phyloP scores from a whole-genome alignment of 2,797 vertebrate genomes.

The Sebastolobus alascanus region DNA sequence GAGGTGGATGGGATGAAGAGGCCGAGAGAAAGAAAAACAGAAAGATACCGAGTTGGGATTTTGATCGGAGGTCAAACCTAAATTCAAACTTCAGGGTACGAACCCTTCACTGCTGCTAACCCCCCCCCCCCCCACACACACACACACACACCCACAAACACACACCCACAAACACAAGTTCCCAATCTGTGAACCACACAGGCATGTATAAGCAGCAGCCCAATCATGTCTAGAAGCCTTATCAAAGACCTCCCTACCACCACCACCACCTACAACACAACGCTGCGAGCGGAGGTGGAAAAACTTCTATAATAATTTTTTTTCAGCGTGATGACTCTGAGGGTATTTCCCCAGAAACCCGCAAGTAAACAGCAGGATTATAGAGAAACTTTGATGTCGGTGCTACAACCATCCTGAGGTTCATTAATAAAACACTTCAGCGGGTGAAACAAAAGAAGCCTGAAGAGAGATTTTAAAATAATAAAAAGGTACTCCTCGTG shows the following conservation, averaged over 20 bases:
- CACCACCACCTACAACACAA: not conserved
- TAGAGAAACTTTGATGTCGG: not conserved
- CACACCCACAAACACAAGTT: slow-evolving; percentile 15
- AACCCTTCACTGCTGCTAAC: slow-evolving; percentile 11
- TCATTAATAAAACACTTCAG: slow-evolving; percentile 25
- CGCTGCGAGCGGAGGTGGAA: not conserved
- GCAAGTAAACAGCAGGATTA: slow-evolving; percentile 22
- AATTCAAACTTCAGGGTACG: slow-evolving; percentile 56
- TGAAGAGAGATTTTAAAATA: not conserved
- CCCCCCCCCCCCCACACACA: not conserved
- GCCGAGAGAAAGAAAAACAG: slow-evolving; percentile 21
- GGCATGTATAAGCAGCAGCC: slow-evolving; percentile 23
- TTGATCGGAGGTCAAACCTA: slow-evolving; percentile 42
- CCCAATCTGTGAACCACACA: slow-evolving; percentile 32
- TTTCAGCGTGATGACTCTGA: slow-evolving; percentile 12
- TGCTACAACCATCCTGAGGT: not conserved
- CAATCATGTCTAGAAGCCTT: slow-evolving; percentile 43
- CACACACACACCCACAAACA: slow-evolving; percentile 6
- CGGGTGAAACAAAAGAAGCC: slow-evolving; percentile 12
- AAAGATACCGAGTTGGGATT: slow-evolving; percentile 33
- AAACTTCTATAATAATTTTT: slow-evolving; percentile 4
- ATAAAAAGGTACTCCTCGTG: not conserved
- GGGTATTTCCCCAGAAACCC: slow-evolving; percentile 17
- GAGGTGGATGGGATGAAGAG: slow-evolving; percentile 13
- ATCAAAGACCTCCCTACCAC: slow-evolving; percentile 34